These are phyloP conservation scores for Nomada goodeniana DNA, from an alignment of 2,888 invertebrate species.

Conservation along the genomic window DNA sequence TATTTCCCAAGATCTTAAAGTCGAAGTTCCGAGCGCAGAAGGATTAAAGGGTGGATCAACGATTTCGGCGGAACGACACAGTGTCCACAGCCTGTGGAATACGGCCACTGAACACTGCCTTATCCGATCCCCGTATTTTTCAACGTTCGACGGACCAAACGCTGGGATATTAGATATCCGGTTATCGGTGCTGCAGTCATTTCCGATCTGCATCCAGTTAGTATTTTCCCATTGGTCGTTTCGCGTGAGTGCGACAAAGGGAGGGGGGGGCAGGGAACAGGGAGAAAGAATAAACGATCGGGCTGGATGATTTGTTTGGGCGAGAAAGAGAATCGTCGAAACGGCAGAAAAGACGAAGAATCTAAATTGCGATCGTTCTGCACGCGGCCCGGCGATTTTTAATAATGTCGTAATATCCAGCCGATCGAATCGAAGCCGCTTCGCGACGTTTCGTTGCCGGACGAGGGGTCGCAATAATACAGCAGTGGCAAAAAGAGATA, in stretches of 20 bases:
- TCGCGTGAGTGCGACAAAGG: slow-evolving; percentile 6
- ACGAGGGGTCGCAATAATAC: slow-evolving; percentile 45
- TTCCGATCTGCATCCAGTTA: slow-evolving; percentile 69
- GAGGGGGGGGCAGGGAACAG: neutral
- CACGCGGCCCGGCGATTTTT: slow-evolving; percentile 33
- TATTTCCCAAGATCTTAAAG: slow-evolving; percentile 41
- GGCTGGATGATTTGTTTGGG: slow-evolving; percentile 34
- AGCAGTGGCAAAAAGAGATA: slow-evolving; percentile 47
- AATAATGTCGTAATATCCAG: slow-evolving; percentile 54
- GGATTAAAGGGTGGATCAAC: neutral
- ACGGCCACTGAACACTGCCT: slow-evolving; percentile 62
- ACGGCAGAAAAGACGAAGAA: slow-evolving; percentile 32
- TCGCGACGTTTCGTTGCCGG: slow-evolving; percentile 19
- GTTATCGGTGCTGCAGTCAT: slow-evolving; percentile 73
- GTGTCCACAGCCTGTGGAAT: slow-evolving; percentile 46
- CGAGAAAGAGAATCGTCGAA: slow-evolving; percentile 23
- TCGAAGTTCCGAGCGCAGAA: neutral
- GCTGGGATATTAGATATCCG: slow-evolving; percentile 77
- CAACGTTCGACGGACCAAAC: slow-evolving; percentile 68
- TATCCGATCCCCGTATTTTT: slow-evolving; percentile 78
- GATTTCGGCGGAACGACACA: neutral
- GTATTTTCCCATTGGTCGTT: slow-evolving; percentile 64
- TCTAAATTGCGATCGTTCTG: slow-evolving; percentile 52
- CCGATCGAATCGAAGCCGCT: slow-evolving; percentile 12
- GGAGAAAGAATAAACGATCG: slow-evolving; percentile 26